Base-by-base conservation (phyloP, 1,140 invertebrate species). In the Zaprionus vittiger region DNA sequence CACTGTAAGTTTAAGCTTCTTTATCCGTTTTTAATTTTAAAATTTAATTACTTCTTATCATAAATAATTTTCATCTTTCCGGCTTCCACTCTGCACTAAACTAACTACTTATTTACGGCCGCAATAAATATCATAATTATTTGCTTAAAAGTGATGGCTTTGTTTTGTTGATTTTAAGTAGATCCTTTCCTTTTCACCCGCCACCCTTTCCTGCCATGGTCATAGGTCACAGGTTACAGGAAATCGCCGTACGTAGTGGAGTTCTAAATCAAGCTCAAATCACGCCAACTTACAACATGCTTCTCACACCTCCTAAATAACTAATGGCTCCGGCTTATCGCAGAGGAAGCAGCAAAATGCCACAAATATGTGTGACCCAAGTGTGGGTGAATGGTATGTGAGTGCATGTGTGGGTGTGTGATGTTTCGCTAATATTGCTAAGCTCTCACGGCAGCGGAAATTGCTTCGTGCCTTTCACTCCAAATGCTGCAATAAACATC, bases 391-490 rank as follows among this genome's bases (percentile, higher is more conserved):
- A 6, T 28, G 52, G 14, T 24, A n/a, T 26, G 34, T 38, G 26
- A 38, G 37, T 52, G 60, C 17, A 12, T 41, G 38, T 56, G 66
- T 28, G 37, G 28, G 28, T 28, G 38, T 61, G 28, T 9, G 15
- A 52, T 77, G 74, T 79, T 68, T 68, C 73, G 81, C 73, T 87
- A 89, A 87, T 87, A 87, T 81, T 81, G 78, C 84, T 89, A 89
- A 89, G 84, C 84, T 87, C 81, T 84, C 85, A 89, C 84, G 83
- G 83, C 63, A 87, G 74, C 84, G 84, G 84, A 87, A 87, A 87
- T 87, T 87, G 84, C 85, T 84, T 89, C 87, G 85, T 87, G 84
- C 81, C 84, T 89, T 87, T 83, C 81, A 87, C 84, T 84, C 81
- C 74, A 76, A 87, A 87, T 89, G 81, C 74, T 89, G 84, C 84